Conservation (phyloP, 64 coral and sea anemone species). For the Montipora capricornis region DNA sequence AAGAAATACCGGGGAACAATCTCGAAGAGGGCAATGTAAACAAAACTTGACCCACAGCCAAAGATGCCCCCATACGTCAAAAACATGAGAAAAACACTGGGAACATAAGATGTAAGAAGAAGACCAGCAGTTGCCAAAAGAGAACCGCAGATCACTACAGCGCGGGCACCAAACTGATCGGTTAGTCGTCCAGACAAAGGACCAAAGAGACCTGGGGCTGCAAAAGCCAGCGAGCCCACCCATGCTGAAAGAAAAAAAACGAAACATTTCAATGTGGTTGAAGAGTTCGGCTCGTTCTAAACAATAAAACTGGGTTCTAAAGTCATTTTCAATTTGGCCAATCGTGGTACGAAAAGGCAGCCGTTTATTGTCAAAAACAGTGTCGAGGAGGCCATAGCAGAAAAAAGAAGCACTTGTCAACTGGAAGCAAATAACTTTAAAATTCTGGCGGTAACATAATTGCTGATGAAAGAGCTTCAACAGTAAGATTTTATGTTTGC, state of each 20-base stretch:
- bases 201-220: constrained; percentile 42
- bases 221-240: constrained; percentile 61
- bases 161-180: constrained; percentile 48
- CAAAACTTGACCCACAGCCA: constrained; percentile 55
- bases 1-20: constrained; percentile 68
- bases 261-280: neutral
- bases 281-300: too few relatives aligned
- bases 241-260: constrained; percentile 58
- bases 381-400: neutral
- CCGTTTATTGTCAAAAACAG: too few relatives aligned
- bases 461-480: too few relatives aligned
- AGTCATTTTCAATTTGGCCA: neutral
- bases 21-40: constrained; percentile 64
- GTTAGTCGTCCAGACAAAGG: constrained; percentile 57
- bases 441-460: too few relatives aligned
- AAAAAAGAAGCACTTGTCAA: too few relatives aligned
- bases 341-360: too few relatives aligned
- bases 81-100: constrained; percentile 43
- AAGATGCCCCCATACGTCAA: constrained; percentile 49
- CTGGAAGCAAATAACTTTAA: too few relatives aligned
- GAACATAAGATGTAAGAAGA: constrained; percentile 44
- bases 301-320: too few relatives aligned
- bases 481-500: too few relatives aligned
- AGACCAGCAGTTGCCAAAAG: constrained; percentile 29
- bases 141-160: constrained; percentile 32